phyloP scores from a whole-genome alignment of 1,140 invertebrate genomes.

The Eumaeus atala region DNA sequence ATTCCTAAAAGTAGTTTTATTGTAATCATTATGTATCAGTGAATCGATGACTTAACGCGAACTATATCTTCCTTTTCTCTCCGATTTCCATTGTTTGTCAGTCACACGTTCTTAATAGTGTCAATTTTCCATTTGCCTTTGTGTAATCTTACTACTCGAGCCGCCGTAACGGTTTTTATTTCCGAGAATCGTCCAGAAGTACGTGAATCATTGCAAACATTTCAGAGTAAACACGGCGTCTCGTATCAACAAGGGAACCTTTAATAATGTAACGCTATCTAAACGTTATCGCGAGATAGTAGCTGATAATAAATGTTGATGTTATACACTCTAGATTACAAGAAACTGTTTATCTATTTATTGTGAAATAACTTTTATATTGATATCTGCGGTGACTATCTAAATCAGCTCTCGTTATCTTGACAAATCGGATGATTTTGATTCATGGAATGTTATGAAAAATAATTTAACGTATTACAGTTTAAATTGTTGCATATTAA shows the following conservation, averaged over 20 bases:
- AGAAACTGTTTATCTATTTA: neutral
- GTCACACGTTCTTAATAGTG: conserved; percentile 6
- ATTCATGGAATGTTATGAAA: no score
- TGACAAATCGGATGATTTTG: no score
- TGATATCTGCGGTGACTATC: no score
- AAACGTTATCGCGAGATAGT: neutral
- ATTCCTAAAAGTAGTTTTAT: no score
- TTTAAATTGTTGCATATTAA: no score
- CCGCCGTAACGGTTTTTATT: neutral
- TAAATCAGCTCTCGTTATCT: no score
- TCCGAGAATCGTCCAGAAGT: neutral
- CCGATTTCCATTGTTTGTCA: neutral
- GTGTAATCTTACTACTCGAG: conserved; percentile 4
- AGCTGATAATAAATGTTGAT: conserved; percentile 2
- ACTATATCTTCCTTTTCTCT: conserved; percentile 1
- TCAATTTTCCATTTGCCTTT: conserved; percentile 9
- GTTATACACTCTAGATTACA: conserved; percentile 1
- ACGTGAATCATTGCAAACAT: neutral
- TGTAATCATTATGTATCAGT: no score
- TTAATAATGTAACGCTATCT: conserved; percentile 5
- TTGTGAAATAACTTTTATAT: conserved; percentile 1
- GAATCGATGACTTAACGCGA: neutral
- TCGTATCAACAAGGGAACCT: neutral
- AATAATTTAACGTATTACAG: no score
- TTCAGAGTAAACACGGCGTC: neutral